Evolutionary conservation across 2,888 invertebrate species (phyloP).

Genomic region (Rhyacophila evoluta): DNA sequence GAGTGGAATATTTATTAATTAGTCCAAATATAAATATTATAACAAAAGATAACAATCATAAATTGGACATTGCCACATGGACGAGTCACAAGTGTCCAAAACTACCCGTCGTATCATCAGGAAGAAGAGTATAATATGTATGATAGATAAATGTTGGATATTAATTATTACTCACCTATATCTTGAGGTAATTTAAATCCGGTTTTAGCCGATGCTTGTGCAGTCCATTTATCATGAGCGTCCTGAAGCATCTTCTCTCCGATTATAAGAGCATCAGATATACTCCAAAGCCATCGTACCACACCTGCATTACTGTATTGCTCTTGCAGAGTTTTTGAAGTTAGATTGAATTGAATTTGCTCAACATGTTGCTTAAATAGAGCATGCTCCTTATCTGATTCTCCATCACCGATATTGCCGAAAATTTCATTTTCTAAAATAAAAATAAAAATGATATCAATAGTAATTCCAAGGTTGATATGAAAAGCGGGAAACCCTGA

Average conservation of each 20-base stretch:
- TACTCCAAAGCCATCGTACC: constrained; percentile 64
- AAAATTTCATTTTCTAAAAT: constrained; percentile 84
- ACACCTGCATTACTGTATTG: constrained; percentile 63
- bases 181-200: constrained; percentile 56
- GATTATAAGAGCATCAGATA: constrained; percentile 63
- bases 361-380: constrained; percentile 85
- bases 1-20: no score
- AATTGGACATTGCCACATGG: no score
- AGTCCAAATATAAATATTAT: no score
- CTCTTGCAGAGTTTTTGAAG: constrained; percentile 74
- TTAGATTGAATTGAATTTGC: constrained; percentile 81
- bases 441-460: no score
- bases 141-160: no score
- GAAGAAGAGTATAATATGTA: no score
- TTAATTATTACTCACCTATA: constrained; percentile 49
- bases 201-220: constrained; percentile 42
- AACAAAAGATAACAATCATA: no score
- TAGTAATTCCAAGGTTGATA: no score
- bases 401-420: constrained; percentile 73
- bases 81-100: no score
- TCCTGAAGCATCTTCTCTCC: constrained; percentile 68
- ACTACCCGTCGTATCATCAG: no score
- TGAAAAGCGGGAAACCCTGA: no score
- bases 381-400: constrained; percentile 76
- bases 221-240: constrained; percentile 64